Evolutionary conservation across 2,888 invertebrate species (phyloP).

Genomic region (Temnothorax ravouxi): DNA sequence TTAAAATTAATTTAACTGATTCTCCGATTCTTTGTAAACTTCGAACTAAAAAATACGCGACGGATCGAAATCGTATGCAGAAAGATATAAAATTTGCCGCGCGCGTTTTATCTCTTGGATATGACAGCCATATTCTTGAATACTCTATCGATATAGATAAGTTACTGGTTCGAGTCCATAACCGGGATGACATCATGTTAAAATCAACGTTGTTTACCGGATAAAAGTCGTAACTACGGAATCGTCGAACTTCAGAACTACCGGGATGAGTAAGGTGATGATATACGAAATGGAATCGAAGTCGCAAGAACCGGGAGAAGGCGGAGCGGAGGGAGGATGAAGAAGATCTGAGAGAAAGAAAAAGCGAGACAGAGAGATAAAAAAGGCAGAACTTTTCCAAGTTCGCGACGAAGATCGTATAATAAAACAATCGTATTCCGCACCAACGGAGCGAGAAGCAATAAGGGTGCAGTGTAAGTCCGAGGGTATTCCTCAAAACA

Average conservation of each 20-base stretch:
- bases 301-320: constrained; percentile 39
- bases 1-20: not conserved
- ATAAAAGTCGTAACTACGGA: constrained; percentile 49
- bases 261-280: constrained; percentile 65
- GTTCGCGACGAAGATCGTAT: constrained; percentile 78
- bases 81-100: constrained; percentile 9
- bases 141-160: constrained; percentile 1
- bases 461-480: constrained; percentile 69
- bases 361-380: not conserved
- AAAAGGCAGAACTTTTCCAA: constrained; percentile 64
- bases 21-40: not conserved
- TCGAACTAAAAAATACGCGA: not conserved
- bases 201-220: constrained; percentile 68
- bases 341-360: not conserved
- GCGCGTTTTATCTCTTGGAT: constrained; percentile 12
- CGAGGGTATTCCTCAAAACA: constrained; percentile 75
- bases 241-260: constrained; percentile 40
- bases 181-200: constrained; percentile 31
- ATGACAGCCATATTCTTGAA: constrained; percentile 28
- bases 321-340: not conserved
- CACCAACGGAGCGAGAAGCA: constrained; percentile 77
- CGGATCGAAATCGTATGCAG: not conserved
- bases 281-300: constrained; percentile 69
- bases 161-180: constrained; percentile 29
- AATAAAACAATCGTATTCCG: constrained; percentile 83